Conservation (phyloP, 2,113 vertebrate species). For the Calidris pygmaea region DNA sequence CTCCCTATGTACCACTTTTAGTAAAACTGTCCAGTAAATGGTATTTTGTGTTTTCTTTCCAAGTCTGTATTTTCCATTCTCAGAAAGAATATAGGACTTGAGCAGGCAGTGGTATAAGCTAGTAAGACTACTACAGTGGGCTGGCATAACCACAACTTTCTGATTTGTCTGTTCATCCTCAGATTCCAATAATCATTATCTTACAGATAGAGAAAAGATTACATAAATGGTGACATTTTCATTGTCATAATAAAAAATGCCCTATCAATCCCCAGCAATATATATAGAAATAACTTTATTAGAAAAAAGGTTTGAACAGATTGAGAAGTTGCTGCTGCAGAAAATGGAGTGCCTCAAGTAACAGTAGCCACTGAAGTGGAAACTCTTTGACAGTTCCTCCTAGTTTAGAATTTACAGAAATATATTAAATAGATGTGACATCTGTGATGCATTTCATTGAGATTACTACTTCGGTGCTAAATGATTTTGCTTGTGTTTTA, state of each 20-base stretch:
- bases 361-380: neutral
- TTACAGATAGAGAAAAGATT: neutral
- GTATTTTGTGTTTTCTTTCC: neutral
- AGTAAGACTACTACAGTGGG: too few species aligned
- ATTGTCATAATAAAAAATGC: neutral
- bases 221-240: neutral
- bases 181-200: neutral
- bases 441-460: neutral
- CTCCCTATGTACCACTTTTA: neutral
- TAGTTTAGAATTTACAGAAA: neutral
- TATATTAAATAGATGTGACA: neutral
- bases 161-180: neutral
- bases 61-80: neutral
- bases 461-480: neutral
- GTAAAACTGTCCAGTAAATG: neutral
- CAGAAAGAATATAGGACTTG: neutral
- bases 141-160: neutral
- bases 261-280: neutral
- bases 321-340: neutral
- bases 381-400: neutral
- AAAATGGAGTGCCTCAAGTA: neutral
- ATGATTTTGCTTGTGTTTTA: neutral
- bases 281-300: neutral
- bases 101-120: neutral
- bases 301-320: neutral